Evolutionary conservation across 92 coral and sea anemone genomes (phyloP), one percentile per base, ranked within the genome.

Genomic region (Blastomussa wellsi): DNA sequence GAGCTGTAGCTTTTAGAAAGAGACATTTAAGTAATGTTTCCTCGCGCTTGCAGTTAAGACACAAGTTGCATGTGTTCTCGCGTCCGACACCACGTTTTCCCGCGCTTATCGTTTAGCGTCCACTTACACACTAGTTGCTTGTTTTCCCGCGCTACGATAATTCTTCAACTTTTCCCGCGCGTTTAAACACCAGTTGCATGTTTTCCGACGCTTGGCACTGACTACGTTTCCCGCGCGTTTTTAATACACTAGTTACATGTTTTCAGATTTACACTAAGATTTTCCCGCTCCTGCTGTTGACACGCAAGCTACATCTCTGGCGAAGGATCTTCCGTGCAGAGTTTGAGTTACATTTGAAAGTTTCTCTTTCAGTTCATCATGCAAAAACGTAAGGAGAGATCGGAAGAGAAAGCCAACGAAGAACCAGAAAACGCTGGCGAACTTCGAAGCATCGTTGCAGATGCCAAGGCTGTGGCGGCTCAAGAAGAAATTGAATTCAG

Each of bases 351-450:
- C n/a, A n/a, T n/a, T n/a, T n/a, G n/a, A n/a, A 77, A 38, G 29
- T 67, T 32, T 82, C 7, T 53, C 26, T 49, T 81, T 15, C 73
- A 93, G 97, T 90, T 92, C 57, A 93, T 93, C 16, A 93, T 93
- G 97, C 85, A 93, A 52, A 90, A 86, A 49, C 95, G 97, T n/a
- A 93, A 93, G 76, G 91, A 93, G 66, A 88, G 90, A 76, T 86
- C 92, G 1, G 95, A 92, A 37, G 79, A 81, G 39, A 59, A 71
- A 28, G 74, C 73, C 31, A 55, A 36, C n/a, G 87, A 78, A 52
- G 80, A 71, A 12, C 93, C 90, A 15, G 51, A 72, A 33, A 90
- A 87, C 84, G 84, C 74, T 29, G 95, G 91, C 39, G 87, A 91
- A 72, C 90, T 93, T 41, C 76, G 97, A 44, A 80, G 80, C 87